Percentiles rank a stretch among this genome's conserved stretches.
Evolutionary conservation across 2,797 vertebrate genomes (phyloP).

Genomic region (Numenius phaeopus): DNA sequence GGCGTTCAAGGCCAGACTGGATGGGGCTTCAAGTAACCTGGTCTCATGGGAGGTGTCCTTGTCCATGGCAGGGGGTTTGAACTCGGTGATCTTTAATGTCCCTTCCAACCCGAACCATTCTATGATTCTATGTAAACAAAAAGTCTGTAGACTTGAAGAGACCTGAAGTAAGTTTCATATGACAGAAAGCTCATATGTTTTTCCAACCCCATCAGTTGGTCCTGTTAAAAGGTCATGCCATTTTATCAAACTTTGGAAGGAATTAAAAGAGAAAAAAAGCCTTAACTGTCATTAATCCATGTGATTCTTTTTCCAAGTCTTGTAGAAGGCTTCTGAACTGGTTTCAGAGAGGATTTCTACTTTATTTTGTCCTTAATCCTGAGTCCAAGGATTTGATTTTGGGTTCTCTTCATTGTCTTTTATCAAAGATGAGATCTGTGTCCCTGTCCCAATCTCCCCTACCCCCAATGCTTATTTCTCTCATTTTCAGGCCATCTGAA

Average conservation of each 20-base stretch:
- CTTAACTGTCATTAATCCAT: neutral
- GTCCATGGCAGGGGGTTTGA: too few species aligned
- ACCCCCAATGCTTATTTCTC: neutral
- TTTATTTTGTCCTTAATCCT: neutral
- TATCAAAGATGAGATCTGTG: neutral
- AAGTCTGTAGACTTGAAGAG: neutral
- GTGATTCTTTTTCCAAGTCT: neutral
- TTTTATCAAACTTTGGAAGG: neutral
- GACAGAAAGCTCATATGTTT: neutral
- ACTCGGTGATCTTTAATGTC: too few species aligned
- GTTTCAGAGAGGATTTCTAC: neutral
- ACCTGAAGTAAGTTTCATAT: neutral
- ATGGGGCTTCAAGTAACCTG: too few species aligned
- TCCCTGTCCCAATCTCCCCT: neutral
- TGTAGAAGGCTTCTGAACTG: neutral
- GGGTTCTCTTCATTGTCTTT: neutral
- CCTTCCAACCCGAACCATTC: too few species aligned
- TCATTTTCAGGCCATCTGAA: neutral
- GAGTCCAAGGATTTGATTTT: neutral
- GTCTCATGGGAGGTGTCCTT: too few species aligned
- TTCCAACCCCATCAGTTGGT: neutral
- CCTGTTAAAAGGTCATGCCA: neutral
- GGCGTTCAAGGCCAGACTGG: too few species aligned
- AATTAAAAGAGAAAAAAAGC: neutral
- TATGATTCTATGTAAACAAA: neutral